Conservation (phyloP, 2,888 invertebrate genomes). For the Drosophila atripex region DNA sequence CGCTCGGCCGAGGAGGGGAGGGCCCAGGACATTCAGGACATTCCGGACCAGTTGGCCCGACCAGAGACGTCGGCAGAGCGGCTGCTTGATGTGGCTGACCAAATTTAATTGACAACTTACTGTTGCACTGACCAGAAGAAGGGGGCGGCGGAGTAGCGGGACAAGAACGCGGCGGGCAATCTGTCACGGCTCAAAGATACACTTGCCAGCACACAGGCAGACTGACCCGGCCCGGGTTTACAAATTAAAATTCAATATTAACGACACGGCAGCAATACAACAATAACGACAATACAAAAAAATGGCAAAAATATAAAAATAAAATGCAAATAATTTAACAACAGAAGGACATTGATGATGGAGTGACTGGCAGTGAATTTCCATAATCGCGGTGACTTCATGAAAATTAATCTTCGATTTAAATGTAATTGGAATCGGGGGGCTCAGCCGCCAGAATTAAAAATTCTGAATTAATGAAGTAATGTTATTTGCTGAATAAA, state of each 20-base stretch:
- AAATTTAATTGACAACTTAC: constrained; percentile 78
- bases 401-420: constrained; percentile 82
- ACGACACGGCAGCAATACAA: constrained; percentile 59
- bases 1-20: constrained; percentile 29
- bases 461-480: constrained; percentile 33
- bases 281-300: constrained; percentile 10
- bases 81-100: constrained; percentile 78
- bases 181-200: constrained; percentile 72
- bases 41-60: constrained; percentile 4
- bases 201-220: constrained; percentile 43
- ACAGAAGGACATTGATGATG: constrained; percentile 39
- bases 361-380: constrained; percentile 64
- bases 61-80: constrained; percentile 22
- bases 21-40: neutral
- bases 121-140: constrained; percentile 57
- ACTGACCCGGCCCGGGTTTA: constrained; percentile 61
- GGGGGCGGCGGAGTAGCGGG: constrained; percentile 16
- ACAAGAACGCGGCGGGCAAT: constrained; percentile 55
- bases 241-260: constrained; percentile 82
- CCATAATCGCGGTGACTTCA: constrained; percentile 82
- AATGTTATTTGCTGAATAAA: neutral
- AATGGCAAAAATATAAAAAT: constrained; percentile 22
- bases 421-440: constrained; percentile 68
- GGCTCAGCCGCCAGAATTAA: neutral
- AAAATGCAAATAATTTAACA: constrained; percentile 52